A percentile compares a stretch with the other conserved stretches of the same genome.
phyloP scores from a whole-genome alignment of 1,140 invertebrate species.

The Himalopsyche phryganea region DNA sequence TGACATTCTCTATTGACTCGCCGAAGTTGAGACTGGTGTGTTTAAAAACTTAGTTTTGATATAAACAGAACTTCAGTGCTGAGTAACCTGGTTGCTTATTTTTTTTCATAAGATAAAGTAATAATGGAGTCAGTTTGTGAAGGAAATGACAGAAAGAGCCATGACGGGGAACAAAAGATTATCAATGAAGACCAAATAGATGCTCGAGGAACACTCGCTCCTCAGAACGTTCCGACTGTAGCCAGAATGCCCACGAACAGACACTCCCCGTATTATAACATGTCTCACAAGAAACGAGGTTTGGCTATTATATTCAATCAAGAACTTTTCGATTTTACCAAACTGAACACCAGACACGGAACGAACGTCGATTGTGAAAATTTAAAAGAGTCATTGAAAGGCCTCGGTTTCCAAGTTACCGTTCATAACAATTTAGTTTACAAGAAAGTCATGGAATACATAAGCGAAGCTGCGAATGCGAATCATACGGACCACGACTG shows the following conservation, averaged over 20 bases:
- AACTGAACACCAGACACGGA: constrained; percentile 60
- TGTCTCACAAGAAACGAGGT: constrained; percentile 79
- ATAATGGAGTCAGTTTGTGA: too few relatives aligned
- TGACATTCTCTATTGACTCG: too few relatives aligned
- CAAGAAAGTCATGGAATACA: constrained; percentile 58
- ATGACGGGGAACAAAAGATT: constrained; percentile 11
- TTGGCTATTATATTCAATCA: constrained; percentile 89
- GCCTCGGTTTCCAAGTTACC: constrained; percentile 72
- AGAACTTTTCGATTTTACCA: constrained; percentile 64
- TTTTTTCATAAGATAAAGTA: too few relatives aligned
- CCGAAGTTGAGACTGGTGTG: too few relatives aligned
- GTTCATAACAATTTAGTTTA: constrained; percentile 60
- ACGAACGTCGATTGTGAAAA: constrained; percentile 74
- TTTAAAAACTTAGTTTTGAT: too few relatives aligned
- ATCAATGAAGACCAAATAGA: constrained; percentile 42
- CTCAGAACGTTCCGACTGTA: constrained; percentile 31
- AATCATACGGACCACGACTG: constrained; percentile 80
- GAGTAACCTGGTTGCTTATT: too few relatives aligned
- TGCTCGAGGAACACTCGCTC: constrained; percentile 41
- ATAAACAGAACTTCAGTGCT: too few relatives aligned
- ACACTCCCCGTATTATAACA: constrained; percentile 76
- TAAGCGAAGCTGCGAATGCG: constrained; percentile 61
- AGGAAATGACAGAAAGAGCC: constrained; percentile 6
- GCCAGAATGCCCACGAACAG: constrained; percentile 64
- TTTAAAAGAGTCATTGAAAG: constrained; percentile 60